These are phyloP conservation scores for Cydia pomonella DNA, from an alignment of 1,140 invertebrate genomes.

Conservation along the genomic window DNA sequence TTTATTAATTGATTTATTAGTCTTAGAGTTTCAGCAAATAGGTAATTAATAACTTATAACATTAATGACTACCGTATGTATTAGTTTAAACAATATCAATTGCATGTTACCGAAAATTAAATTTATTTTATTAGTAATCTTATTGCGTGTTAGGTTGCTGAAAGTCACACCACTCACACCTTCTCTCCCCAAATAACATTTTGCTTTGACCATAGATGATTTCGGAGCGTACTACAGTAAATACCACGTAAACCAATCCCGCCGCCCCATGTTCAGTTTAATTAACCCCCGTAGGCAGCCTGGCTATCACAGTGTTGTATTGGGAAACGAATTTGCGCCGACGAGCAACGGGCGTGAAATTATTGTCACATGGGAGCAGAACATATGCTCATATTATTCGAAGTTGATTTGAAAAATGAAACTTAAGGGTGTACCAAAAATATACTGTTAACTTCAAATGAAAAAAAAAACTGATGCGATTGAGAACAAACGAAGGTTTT, in stretches of 20 bases:
- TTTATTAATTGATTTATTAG: neutral
- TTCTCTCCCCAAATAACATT: neutral
- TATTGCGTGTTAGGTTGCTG: neutral
- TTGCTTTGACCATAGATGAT: neutral
- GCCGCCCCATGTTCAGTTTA: neutral
- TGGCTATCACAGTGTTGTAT: neutral
- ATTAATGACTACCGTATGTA: too few relatives aligned
- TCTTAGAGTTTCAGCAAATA: too few relatives aligned
- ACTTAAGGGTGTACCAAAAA: too few relatives aligned
- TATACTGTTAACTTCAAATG: too few relatives aligned
- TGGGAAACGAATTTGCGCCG: constrained; percentile 3
- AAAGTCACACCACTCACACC: neutral
- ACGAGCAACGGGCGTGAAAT: neutral
- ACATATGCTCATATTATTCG: too few relatives aligned
- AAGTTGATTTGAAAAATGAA: too few relatives aligned
- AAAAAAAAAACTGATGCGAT: too few relatives aligned
- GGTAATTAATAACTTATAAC: too few relatives aligned
- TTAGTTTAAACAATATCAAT: too few relatives aligned
- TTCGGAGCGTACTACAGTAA: neutral
- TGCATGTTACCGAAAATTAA: too few relatives aligned
- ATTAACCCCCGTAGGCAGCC: neutral
- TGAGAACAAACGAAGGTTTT: too few relatives aligned
- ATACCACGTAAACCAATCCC: neutral
- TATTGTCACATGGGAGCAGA: neutral
- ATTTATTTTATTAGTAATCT: too few relatives aligned